Evolutionary conservation across 2,113 vertebrate genomes (phyloP).

Genomic region (Mustela lutreola): DNA sequence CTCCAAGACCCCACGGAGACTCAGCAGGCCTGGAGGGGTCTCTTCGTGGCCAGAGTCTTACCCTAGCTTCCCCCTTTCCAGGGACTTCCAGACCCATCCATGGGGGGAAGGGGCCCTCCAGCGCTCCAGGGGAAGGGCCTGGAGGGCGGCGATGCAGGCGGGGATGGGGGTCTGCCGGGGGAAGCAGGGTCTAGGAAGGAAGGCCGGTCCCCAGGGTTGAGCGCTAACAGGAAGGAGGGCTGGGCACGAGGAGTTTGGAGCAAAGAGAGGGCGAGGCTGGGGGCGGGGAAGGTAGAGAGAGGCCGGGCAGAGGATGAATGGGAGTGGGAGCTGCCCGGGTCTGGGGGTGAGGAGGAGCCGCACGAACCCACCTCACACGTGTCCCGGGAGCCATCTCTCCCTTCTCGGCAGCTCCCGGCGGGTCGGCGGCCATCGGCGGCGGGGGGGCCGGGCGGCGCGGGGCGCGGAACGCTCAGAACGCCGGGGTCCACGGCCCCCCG

Average conservation of each 20-base stretch:
- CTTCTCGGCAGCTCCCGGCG: conserved; percentile 85
- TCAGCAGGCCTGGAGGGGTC: conserved; percentile 63
- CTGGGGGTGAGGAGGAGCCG: conserved; percentile 75
- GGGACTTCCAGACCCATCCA: conserved; percentile 76
- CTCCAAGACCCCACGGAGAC: conserved; percentile 71
- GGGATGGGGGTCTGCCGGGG: conserved; percentile 71
- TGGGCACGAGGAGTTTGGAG: conserved; percentile 64
- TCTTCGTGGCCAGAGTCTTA: conserved; percentile 67
- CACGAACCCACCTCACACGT: conserved; percentile 85
- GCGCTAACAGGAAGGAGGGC: conserved; percentile 61
- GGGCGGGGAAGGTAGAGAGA: conserved; percentile 71
- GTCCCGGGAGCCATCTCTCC: conserved; percentile 86
- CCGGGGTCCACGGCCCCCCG: conserved; percentile 84
- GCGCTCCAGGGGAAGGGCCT: conserved; percentile 70
- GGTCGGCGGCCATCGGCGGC: conserved; percentile 85
- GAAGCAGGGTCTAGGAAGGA: conserved; percentile 71
- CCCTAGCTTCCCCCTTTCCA: conserved; percentile 65
- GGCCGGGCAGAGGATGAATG: conserved; percentile 79
- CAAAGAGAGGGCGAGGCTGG: conserved; percentile 70
- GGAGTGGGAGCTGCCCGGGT: conserved; percentile 78
- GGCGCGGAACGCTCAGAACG: conserved; percentile 83
- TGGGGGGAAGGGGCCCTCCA: conserved; percentile 63
- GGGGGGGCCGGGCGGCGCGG: conserved; percentile 82
- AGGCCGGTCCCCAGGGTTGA: conserved; percentile 68
- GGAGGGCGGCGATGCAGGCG: conserved; percentile 70